Base-by-base conservation (phyloP, 2,888 invertebrate genomes). In the Nephrocerus scutellatus region DNA sequence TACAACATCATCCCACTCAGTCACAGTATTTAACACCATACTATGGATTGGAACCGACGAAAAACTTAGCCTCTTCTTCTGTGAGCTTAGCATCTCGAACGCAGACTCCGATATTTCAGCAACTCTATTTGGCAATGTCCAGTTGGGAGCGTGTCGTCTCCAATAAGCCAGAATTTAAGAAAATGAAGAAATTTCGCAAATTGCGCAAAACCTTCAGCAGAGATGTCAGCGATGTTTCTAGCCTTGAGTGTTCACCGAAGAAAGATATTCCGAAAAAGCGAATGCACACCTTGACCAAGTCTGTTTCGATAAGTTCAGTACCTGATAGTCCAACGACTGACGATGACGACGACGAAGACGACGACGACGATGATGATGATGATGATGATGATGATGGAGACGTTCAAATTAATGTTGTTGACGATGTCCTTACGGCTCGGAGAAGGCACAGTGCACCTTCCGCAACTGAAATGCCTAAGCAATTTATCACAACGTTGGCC, bases 21-120 rank as follows among this genome's bases (percentile, higher is more conserved):
- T n/a, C n/a, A n/a, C n/a, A n/a, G n/a, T n/a, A n/a, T n/a, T n/a
- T n/a, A n/a, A n/a, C n/a, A 9, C 15, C 29, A 29, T n/a, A n/a
- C n/a, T n/a, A n/a, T n/a, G n/a, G n/a, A n/a, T n/a, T n/a, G n/a
- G n/a, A n/a, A 29, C 26, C 6, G 7, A 26, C 26, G 19, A 19
- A 30, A 5, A 19, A 8, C 26, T 6, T 19, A 6, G n/a, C n/a
- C n/a, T n/a, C n/a, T n/a, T n/a, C n/a, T n/a, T n/a, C n/a, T n/a
- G n/a, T n/a, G n/a, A 56, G 70, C 38, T 35, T 46, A 16, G 15
- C 50, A 14, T 51, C 59, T 29, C 71, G 72, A 24, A 63, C 71
- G 12, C 71, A 70, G 36, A 72, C 72, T 6, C 74, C 74, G 28
- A 59, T 72, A 52, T 70, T 73, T 53, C 74, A 74, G 48, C 72